These are phyloP conservation scores for Xestia xanthographa DNA, from an alignment of 2,888 invertebrate genomes.

Conservation along the genomic window DNA sequence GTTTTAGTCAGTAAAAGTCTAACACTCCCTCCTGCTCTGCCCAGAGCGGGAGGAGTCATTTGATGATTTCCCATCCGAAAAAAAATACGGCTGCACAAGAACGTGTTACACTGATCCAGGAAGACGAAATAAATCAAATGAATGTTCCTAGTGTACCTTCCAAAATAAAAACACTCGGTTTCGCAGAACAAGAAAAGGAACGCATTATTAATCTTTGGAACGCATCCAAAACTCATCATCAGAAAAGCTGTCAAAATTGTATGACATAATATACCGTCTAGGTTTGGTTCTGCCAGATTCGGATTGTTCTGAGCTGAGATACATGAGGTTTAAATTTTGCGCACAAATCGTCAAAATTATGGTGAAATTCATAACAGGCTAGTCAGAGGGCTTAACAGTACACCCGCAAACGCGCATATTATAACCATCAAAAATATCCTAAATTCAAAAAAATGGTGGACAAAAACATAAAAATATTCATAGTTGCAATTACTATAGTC, in stretches of 20 bases:
- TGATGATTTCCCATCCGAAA: too few relatives aligned
- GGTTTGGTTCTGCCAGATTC: not conserved
- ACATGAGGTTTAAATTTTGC: too few relatives aligned
- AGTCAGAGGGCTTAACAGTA: not conserved
- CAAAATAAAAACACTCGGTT: not conserved
- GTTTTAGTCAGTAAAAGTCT: too few relatives aligned
- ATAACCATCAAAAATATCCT: too few relatives aligned
- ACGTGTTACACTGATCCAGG: not conserved
- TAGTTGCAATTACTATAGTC: not conserved
- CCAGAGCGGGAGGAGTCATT: too few relatives aligned
- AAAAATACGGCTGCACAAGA: too few relatives aligned
- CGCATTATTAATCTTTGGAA: constrained; percentile 10
- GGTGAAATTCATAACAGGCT: not conserved
- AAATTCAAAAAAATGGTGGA: constrained; percentile 9
- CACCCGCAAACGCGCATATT: not conserved
- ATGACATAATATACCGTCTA: not conserved
- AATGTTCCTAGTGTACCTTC: not conserved
- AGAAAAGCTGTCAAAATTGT: constrained; percentile 9
- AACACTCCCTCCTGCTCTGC: too few relatives aligned
- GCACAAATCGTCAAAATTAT: not conserved
- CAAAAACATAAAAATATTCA: constrained; percentile 1
- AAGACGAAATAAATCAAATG: not conserved
- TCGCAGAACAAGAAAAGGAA: constrained; percentile 2
- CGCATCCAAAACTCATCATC: not conserved
- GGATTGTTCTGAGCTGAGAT: too few relatives aligned